Evolutionary conservation across 2,113 vertebrate species (phyloP).

Genomic region (Engraulis encrasicolus): DNA sequence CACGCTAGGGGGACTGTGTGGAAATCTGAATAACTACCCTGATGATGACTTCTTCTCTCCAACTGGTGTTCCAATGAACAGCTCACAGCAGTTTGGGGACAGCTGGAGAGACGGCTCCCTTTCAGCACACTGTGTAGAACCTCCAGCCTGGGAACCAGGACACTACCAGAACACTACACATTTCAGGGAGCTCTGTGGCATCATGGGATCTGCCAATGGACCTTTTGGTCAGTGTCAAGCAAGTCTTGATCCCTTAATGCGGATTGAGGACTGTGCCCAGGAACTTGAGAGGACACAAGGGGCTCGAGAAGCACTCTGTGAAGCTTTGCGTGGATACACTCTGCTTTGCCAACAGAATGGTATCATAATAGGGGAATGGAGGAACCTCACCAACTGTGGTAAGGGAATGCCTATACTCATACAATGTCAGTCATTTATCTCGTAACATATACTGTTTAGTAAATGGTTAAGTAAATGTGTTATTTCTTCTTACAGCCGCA

Average conservation of each 20-base stretch:
- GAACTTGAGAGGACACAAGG: slow-evolving; percentile 37
- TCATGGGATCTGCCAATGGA: slow-evolving; percentile 48
- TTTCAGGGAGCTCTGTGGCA: slow-evolving; percentile 46
- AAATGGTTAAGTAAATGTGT: too few relatives aligned
- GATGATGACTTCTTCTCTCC: slow-evolving; percentile 63
- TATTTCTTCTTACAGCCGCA: slow-evolving; percentile 43
- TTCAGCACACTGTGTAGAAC: slow-evolving; percentile 43
- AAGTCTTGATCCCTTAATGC: background rate
- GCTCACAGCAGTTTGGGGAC: slow-evolving; percentile 62
- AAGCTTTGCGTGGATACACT: slow-evolving; percentile 51
- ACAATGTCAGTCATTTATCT: background rate
- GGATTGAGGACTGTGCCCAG: slow-evolving; percentile 38
- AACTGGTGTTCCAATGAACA: slow-evolving; percentile 46
- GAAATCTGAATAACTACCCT: slow-evolving; percentile 54
- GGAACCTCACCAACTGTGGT: slow-evolving; percentile 64
- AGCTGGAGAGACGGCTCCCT: slow-evolving; percentile 68
- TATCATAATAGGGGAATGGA: slow-evolving; percentile 58
- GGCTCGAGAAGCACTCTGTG: slow-evolving; percentile 48
- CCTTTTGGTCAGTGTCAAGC: slow-evolving; percentile 59
- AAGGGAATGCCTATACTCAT: slow-evolving; percentile 27
- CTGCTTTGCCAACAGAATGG: slow-evolving; percentile 62
- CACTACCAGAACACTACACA: background rate
- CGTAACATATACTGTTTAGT: too few relatives aligned
- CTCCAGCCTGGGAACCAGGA: background rate
- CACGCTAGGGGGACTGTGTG: slow-evolving; percentile 66